phyloP scores from a whole-genome alignment of 2,797 vertebrate species.

The Xenopus petersii region DNA sequence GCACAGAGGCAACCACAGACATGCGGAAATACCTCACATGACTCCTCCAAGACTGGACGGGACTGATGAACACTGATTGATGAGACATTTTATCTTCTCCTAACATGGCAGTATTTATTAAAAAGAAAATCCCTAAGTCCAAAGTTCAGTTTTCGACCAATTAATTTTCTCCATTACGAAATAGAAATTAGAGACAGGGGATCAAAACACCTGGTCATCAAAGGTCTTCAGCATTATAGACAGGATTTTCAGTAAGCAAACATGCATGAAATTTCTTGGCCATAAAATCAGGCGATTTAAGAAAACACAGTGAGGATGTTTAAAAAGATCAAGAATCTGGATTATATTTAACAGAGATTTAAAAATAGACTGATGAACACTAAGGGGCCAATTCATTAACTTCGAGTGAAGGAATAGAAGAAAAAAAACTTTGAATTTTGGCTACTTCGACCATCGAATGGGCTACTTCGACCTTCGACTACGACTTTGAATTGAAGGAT shows the following conservation, averaged over 20 bases:
- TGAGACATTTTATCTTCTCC: constrained; percentile 6
- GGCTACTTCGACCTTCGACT: too few species aligned
- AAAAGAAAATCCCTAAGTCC: constrained; percentile 7
- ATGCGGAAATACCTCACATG: not conserved
- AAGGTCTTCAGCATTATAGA: constrained; percentile 10
- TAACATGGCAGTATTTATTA: constrained; percentile 10
- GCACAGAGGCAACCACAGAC: not conserved
- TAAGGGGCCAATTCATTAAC: too few species aligned
- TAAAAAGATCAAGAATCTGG: not conserved
- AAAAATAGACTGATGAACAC: too few species aligned
- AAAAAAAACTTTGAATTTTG: too few species aligned
- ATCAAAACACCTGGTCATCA: constrained; percentile 25
- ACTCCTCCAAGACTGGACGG: constrained; percentile 4
- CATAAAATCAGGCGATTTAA: constrained; percentile 9
- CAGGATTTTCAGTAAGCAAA: constrained; percentile 18
- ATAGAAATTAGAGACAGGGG: constrained; percentile 7
- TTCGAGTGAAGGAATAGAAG: too few species aligned
- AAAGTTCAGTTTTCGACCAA: constrained; percentile 5
- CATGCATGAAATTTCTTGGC: constrained; percentile 21
- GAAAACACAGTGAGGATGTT: constrained; percentile 9
- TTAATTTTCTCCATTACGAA: constrained; percentile 12
- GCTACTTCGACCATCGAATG: too few species aligned
- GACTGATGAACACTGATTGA: constrained; percentile 10
- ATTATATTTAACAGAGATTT: too few species aligned
- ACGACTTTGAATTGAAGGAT: too few species aligned